A percentile compares a stretch with the other conserved stretches of the same genome.
Conservation (phyloP, 2,888 invertebrate genomes). For the Dryocosmus kuriphilus region DNA sequence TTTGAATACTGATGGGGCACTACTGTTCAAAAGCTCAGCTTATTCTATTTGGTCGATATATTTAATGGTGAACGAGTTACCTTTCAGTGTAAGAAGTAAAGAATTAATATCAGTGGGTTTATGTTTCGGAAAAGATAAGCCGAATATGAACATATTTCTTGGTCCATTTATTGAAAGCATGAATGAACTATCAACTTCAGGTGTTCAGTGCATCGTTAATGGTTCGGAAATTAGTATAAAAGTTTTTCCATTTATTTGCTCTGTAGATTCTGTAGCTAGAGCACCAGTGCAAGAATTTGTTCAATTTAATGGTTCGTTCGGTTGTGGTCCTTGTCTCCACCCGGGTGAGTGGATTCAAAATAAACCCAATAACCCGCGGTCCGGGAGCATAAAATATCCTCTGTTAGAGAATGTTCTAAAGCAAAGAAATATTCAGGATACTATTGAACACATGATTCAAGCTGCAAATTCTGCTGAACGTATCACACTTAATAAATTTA, state of each 20-base stretch:
- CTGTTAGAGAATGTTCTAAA: constrained; percentile 20
- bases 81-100: constrained; percentile 41
- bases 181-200: constrained; percentile 44
- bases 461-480: constrained; percentile 38
- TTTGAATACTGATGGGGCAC: constrained; percentile 54
- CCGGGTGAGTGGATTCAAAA: constrained; percentile 41
- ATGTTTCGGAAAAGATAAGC: too few relatives aligned
- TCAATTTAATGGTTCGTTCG: constrained; percentile 46
- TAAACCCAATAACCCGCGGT: constrained; percentile 3
- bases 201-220: constrained; percentile 41
- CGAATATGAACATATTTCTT: constrained; percentile 51
- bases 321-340: constrained; percentile 46
- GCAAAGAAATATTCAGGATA: constrained; percentile 36
- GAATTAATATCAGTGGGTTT: constrained; percentile 42
- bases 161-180: constrained; percentile 44
- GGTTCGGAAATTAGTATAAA: constrained; percentile 36
- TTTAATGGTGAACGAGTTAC: too few relatives aligned
- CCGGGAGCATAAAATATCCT: constrained; percentile 46
- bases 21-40: constrained; percentile 47
- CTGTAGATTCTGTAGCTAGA: constrained; percentile 49
- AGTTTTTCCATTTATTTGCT: constrained; percentile 41
- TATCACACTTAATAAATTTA: constrained; percentile 43
- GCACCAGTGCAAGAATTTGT: constrained; percentile 41
- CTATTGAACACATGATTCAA: constrained; percentile 41
- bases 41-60: constrained; percentile 54